These are phyloP conservation scores for Tridacna crocea DNA, from an alignment of 2,888 invertebrate genomes.

Conservation along the genomic window DNA sequence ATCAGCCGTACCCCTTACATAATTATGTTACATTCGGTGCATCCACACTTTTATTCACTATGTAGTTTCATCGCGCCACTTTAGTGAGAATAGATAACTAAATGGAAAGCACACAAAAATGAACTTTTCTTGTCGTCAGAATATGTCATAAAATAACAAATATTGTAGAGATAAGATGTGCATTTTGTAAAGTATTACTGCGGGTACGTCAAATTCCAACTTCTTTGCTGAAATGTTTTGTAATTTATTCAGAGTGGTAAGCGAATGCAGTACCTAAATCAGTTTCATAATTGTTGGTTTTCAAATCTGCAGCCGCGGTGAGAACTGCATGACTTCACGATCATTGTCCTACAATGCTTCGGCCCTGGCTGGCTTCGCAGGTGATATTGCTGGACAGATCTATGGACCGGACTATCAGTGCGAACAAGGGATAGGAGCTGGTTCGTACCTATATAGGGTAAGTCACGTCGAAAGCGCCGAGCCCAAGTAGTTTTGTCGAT, in stretches of 20 bases:
- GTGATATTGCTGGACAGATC: constrained; percentile 16
- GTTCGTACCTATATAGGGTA: constrained; percentile 47
- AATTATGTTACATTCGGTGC: too few species aligned
- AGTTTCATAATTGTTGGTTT: neutral
- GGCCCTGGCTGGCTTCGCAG: constrained; percentile 11
- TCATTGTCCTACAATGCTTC: neutral
- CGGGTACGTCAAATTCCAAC: too few species aligned
- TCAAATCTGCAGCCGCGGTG: neutral
- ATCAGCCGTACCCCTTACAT: too few species aligned
- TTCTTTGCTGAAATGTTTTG: too few species aligned
- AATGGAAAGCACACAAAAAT: neutral
- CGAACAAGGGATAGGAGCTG: constrained; percentile 1
- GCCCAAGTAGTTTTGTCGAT: too few species aligned
- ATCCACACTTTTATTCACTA: too few species aligned
- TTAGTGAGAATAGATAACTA: too few species aligned
- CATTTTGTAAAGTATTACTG: too few species aligned
- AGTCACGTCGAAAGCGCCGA: neutral
- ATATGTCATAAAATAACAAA: too few species aligned
- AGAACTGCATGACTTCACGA: constrained; percentile 20
- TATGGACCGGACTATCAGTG: constrained; percentile 33
- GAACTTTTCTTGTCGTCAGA: too few species aligned
- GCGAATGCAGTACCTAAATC: neutral
- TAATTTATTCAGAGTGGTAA: neutral
- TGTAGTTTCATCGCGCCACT: too few species aligned
- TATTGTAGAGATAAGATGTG: too few species aligned